Conservation (phyloP, 2,797 vertebrate genomes). For the Vireo griseus region DNA sequence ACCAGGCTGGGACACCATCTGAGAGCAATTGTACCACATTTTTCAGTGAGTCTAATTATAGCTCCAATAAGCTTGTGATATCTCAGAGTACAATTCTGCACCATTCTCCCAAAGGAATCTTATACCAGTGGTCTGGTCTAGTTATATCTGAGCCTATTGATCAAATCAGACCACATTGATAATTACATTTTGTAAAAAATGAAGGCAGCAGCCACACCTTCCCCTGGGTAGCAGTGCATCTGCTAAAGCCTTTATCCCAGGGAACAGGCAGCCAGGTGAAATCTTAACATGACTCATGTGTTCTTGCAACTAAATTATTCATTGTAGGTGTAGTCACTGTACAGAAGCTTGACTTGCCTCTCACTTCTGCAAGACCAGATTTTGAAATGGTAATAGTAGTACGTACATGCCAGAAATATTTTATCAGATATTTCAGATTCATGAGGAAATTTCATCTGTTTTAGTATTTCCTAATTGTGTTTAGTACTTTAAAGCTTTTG, state of each 20-base stretch:
- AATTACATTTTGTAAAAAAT: background rate
- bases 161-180: background rate
- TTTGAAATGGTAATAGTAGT: constrained; percentile 46
- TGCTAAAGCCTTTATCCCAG: background rate
- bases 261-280: background rate
- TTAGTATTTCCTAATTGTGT: constrained; percentile 1
- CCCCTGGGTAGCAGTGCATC: background rate
- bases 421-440: constrained; percentile 53
- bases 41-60: background rate
- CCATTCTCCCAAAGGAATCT: background rate
- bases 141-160: background rate
- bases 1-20: background rate
- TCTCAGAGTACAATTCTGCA: background rate
- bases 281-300: constrained; percentile 27
- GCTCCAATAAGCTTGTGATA: background rate
- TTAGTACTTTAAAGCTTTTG: background rate
- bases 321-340: constrained; percentile 19
- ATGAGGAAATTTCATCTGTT: constrained; percentile 8
- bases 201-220: background rate
- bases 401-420: constrained; percentile 32
- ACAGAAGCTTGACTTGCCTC: constrained; percentile 31
- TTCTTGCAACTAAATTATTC: constrained; percentile 53
- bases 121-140: background rate
- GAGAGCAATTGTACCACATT: background rate
- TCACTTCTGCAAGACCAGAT: constrained; percentile 47